Evolutionary conservation across 2,797 vertebrate genomes (phyloP).

Genomic region (Mormyrops attenuatus): DNA sequence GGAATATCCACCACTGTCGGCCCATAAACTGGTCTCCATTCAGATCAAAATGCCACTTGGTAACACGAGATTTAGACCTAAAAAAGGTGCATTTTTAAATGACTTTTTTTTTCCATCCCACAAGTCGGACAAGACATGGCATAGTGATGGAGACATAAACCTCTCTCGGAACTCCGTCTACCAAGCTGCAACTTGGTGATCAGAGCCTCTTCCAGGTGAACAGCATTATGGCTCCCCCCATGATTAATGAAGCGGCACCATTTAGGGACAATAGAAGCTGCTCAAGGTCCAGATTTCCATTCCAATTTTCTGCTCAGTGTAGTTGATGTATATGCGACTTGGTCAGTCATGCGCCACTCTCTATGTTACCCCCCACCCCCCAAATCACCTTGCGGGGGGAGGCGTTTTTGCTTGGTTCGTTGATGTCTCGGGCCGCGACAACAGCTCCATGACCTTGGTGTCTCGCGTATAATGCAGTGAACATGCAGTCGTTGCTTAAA

Average conservation of each 20-base stretch:
- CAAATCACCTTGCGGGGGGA: slow-evolving; percentile 42
- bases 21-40: no score
- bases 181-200: not conserved
- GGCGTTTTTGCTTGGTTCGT: not conserved
- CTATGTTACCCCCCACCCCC: slow-evolving; percentile 27
- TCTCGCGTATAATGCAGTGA: not conserved
- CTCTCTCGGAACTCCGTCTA: not conserved
- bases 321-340: slow-evolving; percentile 69
- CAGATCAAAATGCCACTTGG: no score
- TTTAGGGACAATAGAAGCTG: slow-evolving; percentile 62
- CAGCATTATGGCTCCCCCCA: not conserved
- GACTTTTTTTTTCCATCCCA: not conserved
- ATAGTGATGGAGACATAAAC: not conserved
- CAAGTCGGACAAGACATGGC: not conserved
- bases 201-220: not conserved
- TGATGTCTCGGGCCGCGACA: not conserved
- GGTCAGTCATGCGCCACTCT: slow-evolving; percentile 45
- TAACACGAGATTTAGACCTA: not conserved
- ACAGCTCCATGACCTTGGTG: slow-evolving; percentile 54
- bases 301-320: slow-evolving; percentile 73
- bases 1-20: no score
- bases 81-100: not conserved
- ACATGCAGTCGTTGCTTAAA: not conserved
- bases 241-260: slow-evolving; percentile 43
- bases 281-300: slow-evolving; percentile 74